Conservation (phyloP, 2,797 vertebrate species). For the Etheostoma nigrum region DNA sequence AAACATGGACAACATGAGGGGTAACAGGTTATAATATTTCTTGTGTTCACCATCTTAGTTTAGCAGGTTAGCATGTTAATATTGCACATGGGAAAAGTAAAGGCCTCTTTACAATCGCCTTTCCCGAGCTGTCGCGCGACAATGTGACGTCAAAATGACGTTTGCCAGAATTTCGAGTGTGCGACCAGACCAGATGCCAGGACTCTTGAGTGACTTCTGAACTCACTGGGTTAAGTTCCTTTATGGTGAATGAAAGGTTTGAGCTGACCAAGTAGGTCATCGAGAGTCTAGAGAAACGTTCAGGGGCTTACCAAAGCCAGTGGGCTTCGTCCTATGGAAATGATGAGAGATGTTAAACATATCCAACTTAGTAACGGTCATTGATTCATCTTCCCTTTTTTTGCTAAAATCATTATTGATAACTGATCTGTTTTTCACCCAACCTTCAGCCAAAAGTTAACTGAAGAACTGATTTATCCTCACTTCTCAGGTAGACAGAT, state of each 20-base stretch:
- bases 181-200: no score
- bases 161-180: no score
- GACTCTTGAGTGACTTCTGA: no score
- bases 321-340: not conserved
- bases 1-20: no score
- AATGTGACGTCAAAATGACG: no score
- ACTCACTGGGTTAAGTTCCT: no score
- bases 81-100: no score
- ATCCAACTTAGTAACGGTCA: not conserved
- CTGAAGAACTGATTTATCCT: constrained; percentile 3
- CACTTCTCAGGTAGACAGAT: constrained; percentile 11
- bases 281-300: not conserved
- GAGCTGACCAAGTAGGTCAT: no score
- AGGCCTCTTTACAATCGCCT: no score
- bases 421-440: not conserved
- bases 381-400: not conserved
- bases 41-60: not conserved
- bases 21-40: no score
- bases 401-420: not conserved
- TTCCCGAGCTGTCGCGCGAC: no score
- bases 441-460: constrained; percentile 13
- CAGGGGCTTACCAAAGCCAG: not conserved
- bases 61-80: not conserved
- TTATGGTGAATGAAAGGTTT: no score
- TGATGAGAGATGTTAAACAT: not conserved